A percentile compares a stretch with the other conserved stretches of the same genome.
Conservation (phyloP, 2,797 vertebrate genomes). For the Lateolabrax maculatus region DNA sequence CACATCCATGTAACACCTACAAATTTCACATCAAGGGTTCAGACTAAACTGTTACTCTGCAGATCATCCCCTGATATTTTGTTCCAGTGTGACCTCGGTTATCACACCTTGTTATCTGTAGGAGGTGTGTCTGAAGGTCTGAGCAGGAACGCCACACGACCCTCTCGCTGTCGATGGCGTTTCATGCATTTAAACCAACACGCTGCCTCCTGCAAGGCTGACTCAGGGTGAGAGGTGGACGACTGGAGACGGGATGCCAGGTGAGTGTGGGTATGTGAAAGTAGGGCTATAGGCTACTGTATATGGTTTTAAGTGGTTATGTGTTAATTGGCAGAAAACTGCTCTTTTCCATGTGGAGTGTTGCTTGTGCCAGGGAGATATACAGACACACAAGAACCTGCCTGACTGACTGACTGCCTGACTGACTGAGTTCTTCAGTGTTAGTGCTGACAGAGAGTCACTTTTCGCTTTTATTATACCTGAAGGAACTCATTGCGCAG, state of each 20-base stretch:
- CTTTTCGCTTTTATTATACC: constrained; percentile 39
- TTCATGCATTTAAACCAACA: constrained; percentile 57
- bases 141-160: constrained; percentile 30
- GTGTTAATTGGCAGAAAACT: constrained; percentile 58
- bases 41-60: constrained; percentile 18
- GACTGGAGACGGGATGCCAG: constrained; percentile 17
- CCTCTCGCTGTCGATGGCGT: constrained; percentile 41
- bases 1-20: constrained; percentile 3
- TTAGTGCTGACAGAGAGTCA: constrained; percentile 27
- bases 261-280: constrained; percentile 32
- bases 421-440: constrained; percentile 10
- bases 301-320: constrained; percentile 37
- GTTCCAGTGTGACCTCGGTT: background rate
- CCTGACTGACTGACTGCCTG: constrained; percentile 17
- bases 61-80: constrained; percentile 19
- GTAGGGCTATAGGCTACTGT: constrained; percentile 21
- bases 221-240: constrained; percentile 30
- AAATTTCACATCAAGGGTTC: constrained; percentile 2
- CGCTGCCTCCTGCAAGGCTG: constrained; percentile 50
- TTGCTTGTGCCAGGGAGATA: constrained; percentile 39
- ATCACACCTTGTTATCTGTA: constrained; percentile 31
- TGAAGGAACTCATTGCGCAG: constrained; percentile 46
- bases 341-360: constrained; percentile 46
- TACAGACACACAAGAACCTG: constrained; percentile 28
- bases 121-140: constrained; percentile 37